Evolutionary conservation across 2,797 vertebrate species (phyloP).

Genomic region (Calcarius lapponicus): DNA sequence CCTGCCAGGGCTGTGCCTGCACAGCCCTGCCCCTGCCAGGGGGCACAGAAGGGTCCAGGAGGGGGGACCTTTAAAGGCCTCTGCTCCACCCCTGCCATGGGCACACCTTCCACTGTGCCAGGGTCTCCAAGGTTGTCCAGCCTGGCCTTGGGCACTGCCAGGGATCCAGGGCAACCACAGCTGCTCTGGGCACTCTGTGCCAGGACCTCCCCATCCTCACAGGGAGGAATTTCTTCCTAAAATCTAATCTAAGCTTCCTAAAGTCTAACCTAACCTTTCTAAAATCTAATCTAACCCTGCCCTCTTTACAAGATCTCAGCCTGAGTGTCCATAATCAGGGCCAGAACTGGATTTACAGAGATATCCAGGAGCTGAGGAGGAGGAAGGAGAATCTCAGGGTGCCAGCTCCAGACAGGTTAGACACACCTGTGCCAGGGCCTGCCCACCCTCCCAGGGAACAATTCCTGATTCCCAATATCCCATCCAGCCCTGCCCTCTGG

Average conservation of each 20-base stretch:
- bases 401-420: no score
- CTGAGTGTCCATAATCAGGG: no score
- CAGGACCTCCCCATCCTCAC: background rate
- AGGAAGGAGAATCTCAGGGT: no score
- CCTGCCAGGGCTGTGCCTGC: background rate
- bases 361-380: no score
- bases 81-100: background rate
- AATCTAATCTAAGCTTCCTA: no score
- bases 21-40: background rate
- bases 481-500: background rate
- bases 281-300: no score
- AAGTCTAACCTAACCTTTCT: no score
- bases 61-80: background rate
- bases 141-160: background rate
- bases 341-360: no score
- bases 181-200: background rate
- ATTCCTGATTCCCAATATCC: background rate
- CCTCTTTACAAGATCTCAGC: no score
- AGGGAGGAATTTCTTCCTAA: background rate
- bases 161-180: background rate
- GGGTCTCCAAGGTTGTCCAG: background rate
- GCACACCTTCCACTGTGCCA: background rate
- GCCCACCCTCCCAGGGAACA: background rate
- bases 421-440: background rate
- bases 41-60: background rate